Base-by-base conservation (phyloP, 1,140 invertebrate species). In the Micrasema longulum region DNA sequence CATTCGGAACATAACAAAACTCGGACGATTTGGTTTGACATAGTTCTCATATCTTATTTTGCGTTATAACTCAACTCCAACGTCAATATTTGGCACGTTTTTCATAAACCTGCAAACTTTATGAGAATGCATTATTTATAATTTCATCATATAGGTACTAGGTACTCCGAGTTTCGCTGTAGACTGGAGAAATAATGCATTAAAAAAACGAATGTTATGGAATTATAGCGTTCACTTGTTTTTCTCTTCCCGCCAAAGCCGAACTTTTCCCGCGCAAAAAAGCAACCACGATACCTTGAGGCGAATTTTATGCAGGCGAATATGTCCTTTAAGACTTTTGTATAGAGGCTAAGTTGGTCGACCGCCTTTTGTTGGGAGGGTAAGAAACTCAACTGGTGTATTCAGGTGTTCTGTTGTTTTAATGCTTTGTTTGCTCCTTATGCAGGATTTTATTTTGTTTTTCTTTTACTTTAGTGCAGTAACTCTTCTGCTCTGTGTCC, bases 351-450 rank as follows among this genome's bases (percentile, higher is more conserved):
- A 52, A 52, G 48, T 52, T 52, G 48, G 48, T 20, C 48, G 48
- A 52, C 48, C 48, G 48, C 16, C 20, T 20, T 22, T 52, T 52
- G 48, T 52, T 52, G 48, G 48, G 48, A 52, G 48, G 18, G 48
- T 20, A 52, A 52, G 20, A 52, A 52, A 52, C 48, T 22, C 48
- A 18, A 52, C 48, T 20, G 12, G 48, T 45, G 43, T 52, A 20
- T 52, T 52, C 48, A 52, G 48, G 48, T 23, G 48, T 52, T 52
- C 22, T 52, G 48, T 52, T 52, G 48, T 52, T 52, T 52, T 11
- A 52, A 52, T 52, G 20, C 48, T 20, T 52, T 20, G 48, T 2
- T 20, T 52, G 47, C 47, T 50, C 2, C 47, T 16, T 45, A n/a
- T n/a, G n/a, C n/a, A n/a, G n/a, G n/a, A n/a, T n/a, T n/a, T n/a